Evolutionary conservation across 1,140 invertebrate species (phyloP), one percentile per base, ranked within the genome.

Genomic region (Neuroterus valhalla): DNA sequence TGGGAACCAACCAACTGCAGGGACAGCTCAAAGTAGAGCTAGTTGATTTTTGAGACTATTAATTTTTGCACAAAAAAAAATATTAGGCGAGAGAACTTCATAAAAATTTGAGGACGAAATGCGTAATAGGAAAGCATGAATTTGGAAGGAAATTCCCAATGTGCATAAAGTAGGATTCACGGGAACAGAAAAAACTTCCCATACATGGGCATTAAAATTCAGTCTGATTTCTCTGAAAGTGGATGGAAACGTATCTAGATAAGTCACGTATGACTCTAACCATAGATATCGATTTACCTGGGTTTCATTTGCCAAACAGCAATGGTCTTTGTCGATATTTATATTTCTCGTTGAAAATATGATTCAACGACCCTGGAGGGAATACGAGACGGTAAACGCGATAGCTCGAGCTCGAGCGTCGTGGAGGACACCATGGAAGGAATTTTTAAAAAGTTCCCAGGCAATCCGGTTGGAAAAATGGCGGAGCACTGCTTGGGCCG

Each of bases 361-460:
- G 12, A 55, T 26, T 19, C 46, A n/a, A 48, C 17, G n/a, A 26
- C 21, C 52, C 52, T 55, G 55, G 14, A 15, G 23, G 21, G 55
- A 62, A 31, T 62, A 17, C 55, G 5, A 21, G 12, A 50, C 8
- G 10, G 6, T 21, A 19, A 48, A 3, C 6, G 6, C 6, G 46
- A 48, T n/a, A 3, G 3, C 6, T n/a, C 8, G 50, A 8, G 19
- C 15, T n/a, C 17, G 50, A 19, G 0, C 0, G 19, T 52, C 17
- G 50, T 31, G 6, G 55, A 62, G 21, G 55, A 5, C 23, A 23
- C 23, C 23, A 14, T 26, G 55, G 55, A 62, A 38, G 55, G 12
- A 62, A 31, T 62, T 62, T 62, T 62, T 62, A 62, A 62, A n/a
- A 62, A 62, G 55, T 62, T 62, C 14, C 15, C 21, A 62, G 26